Conservation (phyloP, 2,888 invertebrate species). For the Xylota segnis region DNA sequence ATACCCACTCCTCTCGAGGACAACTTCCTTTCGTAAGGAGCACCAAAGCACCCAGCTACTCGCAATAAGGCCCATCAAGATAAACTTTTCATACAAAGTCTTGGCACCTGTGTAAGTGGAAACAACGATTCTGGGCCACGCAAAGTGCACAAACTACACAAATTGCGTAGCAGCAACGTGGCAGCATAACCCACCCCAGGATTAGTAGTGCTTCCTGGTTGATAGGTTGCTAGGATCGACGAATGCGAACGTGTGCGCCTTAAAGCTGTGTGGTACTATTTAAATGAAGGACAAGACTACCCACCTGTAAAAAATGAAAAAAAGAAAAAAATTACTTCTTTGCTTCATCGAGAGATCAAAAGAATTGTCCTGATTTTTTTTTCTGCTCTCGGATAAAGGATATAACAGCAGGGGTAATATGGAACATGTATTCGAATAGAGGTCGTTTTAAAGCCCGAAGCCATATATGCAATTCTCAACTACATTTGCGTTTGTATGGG, state of each 20-base stretch:
- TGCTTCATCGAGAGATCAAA: constrained; percentile 56
- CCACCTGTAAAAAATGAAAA: constrained; percentile 26
- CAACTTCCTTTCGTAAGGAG: background rate
- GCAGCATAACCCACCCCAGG: background rate
- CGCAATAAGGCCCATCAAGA: constrained; percentile 1
- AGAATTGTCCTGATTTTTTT: constrained; percentile 47
- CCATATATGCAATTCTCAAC: constrained; percentile 37
- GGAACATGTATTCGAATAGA: constrained; percentile 50
- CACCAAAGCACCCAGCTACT: background rate
- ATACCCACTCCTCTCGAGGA: background rate
- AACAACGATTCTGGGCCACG: constrained; percentile 30
- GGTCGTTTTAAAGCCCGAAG: constrained; percentile 65
- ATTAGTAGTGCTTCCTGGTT: constrained; percentile 53
- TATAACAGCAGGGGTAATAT: constrained; percentile 30
- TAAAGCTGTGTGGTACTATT: constrained; percentile 27
- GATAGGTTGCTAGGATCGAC: background rate
- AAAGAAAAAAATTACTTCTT: constrained; percentile 29
- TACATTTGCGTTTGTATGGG: constrained; percentile 14
- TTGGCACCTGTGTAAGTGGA: constrained; percentile 12
- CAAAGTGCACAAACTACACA: constrained; percentile 30
- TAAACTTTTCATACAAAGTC: background rate
- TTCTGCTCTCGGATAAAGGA: background rate
- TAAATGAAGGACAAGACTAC: constrained; percentile 53
- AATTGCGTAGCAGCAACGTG: constrained; percentile 34
- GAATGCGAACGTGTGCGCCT: background rate